phyloP scores from a whole-genome alignment of 1,140 invertebrate genomes.

The Sycobia sp. region DNA sequence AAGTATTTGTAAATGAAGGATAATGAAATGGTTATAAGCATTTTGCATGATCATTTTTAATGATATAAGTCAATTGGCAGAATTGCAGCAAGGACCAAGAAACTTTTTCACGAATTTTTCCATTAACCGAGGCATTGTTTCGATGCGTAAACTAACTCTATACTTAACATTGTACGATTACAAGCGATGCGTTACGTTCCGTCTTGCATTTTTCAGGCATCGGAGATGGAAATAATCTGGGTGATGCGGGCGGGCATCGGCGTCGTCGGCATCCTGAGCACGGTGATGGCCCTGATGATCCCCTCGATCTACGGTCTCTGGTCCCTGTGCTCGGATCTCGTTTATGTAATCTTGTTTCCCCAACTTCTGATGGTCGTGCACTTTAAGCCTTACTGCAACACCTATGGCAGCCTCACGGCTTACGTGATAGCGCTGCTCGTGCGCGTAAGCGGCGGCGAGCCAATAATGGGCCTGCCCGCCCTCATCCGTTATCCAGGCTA shows the following conservation, averaged over 20 bases:
- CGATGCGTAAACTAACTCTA: too few species aligned
- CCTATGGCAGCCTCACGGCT: constrained; percentile 91
- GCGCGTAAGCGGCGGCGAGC: constrained; percentile 87
- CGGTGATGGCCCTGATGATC: constrained; percentile 94
- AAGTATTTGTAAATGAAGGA: too few species aligned
- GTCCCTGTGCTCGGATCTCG: constrained; percentile 96
- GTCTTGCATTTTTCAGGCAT: too few species aligned
- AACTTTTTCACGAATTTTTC: too few species aligned
- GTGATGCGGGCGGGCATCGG: constrained; percentile 94
- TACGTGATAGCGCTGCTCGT: constrained; percentile 89
- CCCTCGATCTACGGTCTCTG: constrained; percentile 97
- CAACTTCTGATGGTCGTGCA: constrained; percentile 98
- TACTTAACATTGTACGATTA: too few species aligned
- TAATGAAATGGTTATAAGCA: too few species aligned
- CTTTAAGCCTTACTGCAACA: constrained; percentile 91
- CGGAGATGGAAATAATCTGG: constrained; percentile 97
- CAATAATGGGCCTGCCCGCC: constrained; percentile 79
- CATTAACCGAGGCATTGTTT: too few species aligned
- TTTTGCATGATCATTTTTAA: too few species aligned
- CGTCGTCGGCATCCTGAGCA: constrained; percentile 90
- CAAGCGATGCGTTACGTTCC: too few species aligned
- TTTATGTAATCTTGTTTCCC: constrained; percentile 97
- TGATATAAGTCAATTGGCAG: too few species aligned
- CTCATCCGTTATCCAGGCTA: constrained; percentile 89
- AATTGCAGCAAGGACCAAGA: too few species aligned